Conservation (phyloP, 2,888 invertebrate genomes). For the Cantharis lateralis region DNA sequence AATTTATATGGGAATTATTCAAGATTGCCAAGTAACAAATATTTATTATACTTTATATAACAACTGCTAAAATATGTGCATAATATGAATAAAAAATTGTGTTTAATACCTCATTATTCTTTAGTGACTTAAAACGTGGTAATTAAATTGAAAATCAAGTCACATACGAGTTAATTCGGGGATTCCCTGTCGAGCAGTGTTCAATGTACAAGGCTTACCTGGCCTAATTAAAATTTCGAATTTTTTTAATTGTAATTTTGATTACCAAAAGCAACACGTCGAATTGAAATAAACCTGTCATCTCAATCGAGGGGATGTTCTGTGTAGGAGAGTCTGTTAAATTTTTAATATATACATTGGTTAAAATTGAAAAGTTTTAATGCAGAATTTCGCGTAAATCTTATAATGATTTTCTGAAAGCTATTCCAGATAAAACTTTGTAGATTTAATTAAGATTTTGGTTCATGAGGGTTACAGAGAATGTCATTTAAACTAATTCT, state of each 20-base stretch:
- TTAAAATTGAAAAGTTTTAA: neutral
- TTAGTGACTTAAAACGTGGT: neutral
- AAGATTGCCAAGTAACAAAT: neutral
- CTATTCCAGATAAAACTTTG: neutral
- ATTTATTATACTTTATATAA: neutral
- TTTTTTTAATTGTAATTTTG: neutral
- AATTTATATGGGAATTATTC: slow-evolving; percentile 4
- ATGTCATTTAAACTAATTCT: neutral
- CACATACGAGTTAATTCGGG: neutral
- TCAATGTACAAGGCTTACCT: neutral
- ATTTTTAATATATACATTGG: neutral
- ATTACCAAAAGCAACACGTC: neutral
- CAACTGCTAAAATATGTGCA: neutral
- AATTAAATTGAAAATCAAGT: neutral
- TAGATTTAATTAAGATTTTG: slow-evolving; percentile 2
- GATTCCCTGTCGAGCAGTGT: neutral
- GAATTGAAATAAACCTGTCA: neutral
- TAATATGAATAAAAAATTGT: neutral
- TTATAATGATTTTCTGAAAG: neutral
- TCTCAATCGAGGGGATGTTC: neutral
- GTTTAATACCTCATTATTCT: neutral
- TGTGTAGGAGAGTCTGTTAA: neutral
- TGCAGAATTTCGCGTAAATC: neutral
- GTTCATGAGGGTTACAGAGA: neutral
- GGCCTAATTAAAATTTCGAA: neutral